phyloP scores from a whole-genome alignment of 2,888 invertebrate genomes.

The Noctua pronuba region DNA sequence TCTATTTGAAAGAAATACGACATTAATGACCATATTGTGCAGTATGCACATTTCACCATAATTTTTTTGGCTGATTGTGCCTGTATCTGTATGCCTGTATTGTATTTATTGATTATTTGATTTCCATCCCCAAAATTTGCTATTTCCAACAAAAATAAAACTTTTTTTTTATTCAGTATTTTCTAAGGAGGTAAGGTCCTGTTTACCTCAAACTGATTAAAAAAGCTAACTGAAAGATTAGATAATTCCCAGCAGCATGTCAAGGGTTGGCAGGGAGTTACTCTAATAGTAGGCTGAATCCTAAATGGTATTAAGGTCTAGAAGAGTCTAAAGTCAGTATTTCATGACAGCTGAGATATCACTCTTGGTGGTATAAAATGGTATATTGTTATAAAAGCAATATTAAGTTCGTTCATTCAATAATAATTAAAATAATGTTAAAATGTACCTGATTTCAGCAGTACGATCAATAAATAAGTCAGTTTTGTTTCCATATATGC shows the following conservation, averaged over 20 bases:
- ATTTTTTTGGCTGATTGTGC: too few relatives aligned
- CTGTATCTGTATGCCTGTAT: too few relatives aligned
- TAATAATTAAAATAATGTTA: background rate
- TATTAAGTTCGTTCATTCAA: background rate
- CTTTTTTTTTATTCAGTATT: background rate
- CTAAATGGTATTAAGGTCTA: background rate
- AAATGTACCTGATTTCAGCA: constrained; percentile 92
- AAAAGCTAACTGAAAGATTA: background rate
- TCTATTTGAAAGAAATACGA: constrained; percentile 18
- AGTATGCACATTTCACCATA: background rate
- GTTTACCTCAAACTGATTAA: background rate
- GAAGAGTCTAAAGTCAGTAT: background rate
- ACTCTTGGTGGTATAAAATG: background rate
- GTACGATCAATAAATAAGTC: constrained; percentile 97
- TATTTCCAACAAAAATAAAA: constrained; percentile 4
- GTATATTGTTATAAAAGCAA: background rate
- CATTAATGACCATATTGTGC: background rate
- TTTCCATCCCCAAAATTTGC: background rate
- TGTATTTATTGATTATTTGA: background rate
- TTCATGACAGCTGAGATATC: background rate
- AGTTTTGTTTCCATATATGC: constrained; percentile 98
- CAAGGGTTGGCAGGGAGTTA: background rate
- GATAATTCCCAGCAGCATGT: background rate
- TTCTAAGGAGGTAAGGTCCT: background rate
- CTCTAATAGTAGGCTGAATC: background rate